Evolutionary conservation across 1,140 invertebrate species (phyloP).

Genomic region (Calycopis cecrops): DNA sequence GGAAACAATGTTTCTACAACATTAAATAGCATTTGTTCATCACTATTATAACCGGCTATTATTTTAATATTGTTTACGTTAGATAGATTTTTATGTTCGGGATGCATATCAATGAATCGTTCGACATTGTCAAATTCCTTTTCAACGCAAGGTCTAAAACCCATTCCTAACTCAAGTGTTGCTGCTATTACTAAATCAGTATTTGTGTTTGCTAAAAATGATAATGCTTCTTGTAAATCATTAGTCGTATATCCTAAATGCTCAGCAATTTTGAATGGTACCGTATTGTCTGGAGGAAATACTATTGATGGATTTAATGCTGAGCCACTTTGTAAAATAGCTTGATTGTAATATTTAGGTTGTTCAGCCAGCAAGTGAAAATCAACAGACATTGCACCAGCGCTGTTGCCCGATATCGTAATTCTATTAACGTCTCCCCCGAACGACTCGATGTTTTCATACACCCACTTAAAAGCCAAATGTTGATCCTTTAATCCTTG

Average conservation of each 20-base stretch:
- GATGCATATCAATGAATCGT: conserved; percentile 22
- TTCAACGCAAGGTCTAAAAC: too few species aligned
- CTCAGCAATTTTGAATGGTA: conserved; percentile 24
- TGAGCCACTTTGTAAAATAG: conserved; percentile 33
- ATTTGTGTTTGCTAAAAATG: too few species aligned
- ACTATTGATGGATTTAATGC: neutral
- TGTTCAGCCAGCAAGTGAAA: conserved; percentile 25
- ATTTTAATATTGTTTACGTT: conserved; percentile 22
- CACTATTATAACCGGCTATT: conserved; percentile 23
- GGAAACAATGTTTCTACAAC: neutral
- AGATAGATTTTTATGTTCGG: conserved; percentile 17
- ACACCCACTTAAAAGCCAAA: too few species aligned
- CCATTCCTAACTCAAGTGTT: too few species aligned
- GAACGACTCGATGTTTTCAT: too few species aligned
- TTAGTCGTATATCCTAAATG: conserved; percentile 25
- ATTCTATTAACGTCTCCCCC: too few species aligned
- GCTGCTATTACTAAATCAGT: too few species aligned
- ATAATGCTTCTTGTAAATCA: conserved; percentile 19
- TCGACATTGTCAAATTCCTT: conserved; percentile 28
- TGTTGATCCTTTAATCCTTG: too few species aligned
- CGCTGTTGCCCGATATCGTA: too few species aligned
- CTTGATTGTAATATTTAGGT: conserved; percentile 32
- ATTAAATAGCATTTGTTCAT: conserved; percentile 18
- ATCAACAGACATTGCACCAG: too few species aligned
- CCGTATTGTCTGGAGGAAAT: conserved; percentile 4